Evolutionary conservation across 2,888 invertebrate species (phyloP).

Genomic region (Clanis bilineata): DNA sequence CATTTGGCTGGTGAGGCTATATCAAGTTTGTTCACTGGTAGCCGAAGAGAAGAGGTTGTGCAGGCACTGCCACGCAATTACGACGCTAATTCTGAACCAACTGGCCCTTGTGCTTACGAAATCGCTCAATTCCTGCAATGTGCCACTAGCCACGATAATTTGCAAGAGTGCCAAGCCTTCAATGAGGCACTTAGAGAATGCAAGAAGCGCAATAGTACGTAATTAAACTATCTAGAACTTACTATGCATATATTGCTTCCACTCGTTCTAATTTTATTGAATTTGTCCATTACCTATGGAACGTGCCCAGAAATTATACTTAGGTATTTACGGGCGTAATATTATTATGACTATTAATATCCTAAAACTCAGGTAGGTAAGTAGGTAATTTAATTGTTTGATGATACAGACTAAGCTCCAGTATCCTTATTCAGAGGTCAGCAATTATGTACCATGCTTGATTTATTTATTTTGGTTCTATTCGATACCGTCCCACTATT

Average conservation of each 20-base stretch:
- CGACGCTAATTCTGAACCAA: constrained; percentile 71
- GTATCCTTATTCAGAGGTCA: too few relatives aligned
- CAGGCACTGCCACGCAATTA: constrained; percentile 59
- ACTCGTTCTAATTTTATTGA: too few relatives aligned
- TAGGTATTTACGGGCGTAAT: too few relatives aligned
- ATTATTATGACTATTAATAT: too few relatives aligned
- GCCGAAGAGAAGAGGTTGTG: constrained; percentile 54
- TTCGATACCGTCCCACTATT: too few relatives aligned
- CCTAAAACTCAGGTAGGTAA: too few relatives aligned
- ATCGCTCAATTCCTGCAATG: constrained; percentile 97
- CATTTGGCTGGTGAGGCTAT: constrained; percentile 95
- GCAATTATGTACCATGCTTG: too few relatives aligned
- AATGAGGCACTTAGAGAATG: constrained; percentile 97
- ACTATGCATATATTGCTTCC: background rate
- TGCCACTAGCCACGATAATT: constrained; percentile 90
- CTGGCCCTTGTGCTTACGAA: constrained; percentile 94
- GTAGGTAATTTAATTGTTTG: too few relatives aligned
- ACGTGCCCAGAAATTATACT: too few relatives aligned
- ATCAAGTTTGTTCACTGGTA: constrained; percentile 74
- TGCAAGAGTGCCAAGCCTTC: constrained; percentile 95
- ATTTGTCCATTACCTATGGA: too few relatives aligned
- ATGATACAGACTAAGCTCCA: too few relatives aligned
- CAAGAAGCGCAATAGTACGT: constrained; percentile 88
- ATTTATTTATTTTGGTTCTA: too few relatives aligned
- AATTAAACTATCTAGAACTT: constrained; percentile 2